Evolutionary conservation across 2,888 invertebrate genomes (phyloP), one percentile per base, ranked within the genome.

Genomic region (Oligia fasciuncula): DNA sequence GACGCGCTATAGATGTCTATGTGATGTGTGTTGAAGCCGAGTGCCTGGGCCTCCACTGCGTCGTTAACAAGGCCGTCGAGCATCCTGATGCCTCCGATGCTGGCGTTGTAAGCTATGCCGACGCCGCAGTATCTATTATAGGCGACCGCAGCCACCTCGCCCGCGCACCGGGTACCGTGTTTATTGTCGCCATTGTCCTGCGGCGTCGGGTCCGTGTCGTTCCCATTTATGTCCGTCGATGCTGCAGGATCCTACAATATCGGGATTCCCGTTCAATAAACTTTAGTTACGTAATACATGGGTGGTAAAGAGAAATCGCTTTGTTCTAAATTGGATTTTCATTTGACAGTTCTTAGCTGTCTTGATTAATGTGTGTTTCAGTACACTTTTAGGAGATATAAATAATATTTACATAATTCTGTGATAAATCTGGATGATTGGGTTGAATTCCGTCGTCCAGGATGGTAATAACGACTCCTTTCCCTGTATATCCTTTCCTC

Each of bases 131-230:
- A 98, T 93, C 98, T 98, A 96, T 99, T 99, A 96, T 99, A 99
- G 73, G 99, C 99, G 81, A 99, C 98, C 86, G 99, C 99, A 63
- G 99, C 99, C 17, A 99, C 99, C 97, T 99, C 99, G 49, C 99
- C 99, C 46, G 99, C 99, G 95, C 99, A 99, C 89, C 99, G 97
- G 84, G 99, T 99, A 69, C 99, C 99, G 94, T 99, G 99, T 97
- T 99, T 99, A 97, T 99, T 99, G 96, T 99, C 99, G 62, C 99
- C 99, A 96, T 99, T 99, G 97, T 99, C 99, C 95, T 99, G 98
- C 29, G 99, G 99, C 97, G 99, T 99, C 65, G 99, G 99, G 97
- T 99, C 99, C 90, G 98, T 98, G 95, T 99, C 99, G 95, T 99
- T 99, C 91, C 98, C 99, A 94, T 99, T 99, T 94, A 99, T 99